These are phyloP conservation scores for Taenioides sp. DNA, from an alignment of 2,797 vertebrate genomes.

Conservation along the genomic window DNA sequence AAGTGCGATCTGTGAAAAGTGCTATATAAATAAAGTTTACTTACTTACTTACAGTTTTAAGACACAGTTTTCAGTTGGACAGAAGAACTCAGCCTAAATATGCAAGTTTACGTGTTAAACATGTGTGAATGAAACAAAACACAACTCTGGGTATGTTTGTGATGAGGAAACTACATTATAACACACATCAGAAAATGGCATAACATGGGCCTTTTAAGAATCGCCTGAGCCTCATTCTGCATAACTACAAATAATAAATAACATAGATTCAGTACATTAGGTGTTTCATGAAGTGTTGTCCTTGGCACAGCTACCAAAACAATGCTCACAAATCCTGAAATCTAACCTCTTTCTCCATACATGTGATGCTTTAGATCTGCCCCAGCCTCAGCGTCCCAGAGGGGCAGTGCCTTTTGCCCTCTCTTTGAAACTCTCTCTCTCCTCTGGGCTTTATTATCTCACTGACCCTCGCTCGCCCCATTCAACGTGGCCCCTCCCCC, in stretches of 20 bases:
- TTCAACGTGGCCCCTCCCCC: constrained; percentile 23
- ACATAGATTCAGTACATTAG: not conserved
- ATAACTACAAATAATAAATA: not conserved
- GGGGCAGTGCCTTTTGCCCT: constrained; percentile 9
- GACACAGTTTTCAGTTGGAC: no score
- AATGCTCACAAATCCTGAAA: not conserved
- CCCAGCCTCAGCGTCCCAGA: not conserved
- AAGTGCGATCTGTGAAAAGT: no score
- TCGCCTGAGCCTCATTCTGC: no score
- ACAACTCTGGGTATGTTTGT: no score
- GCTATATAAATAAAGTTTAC: no score
- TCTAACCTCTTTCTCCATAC: not conserved
- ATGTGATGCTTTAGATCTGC: not conserved
- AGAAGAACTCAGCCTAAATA: no score
- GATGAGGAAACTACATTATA: no score
- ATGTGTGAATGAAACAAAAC: no score
- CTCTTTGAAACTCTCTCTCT: constrained; percentile 26
- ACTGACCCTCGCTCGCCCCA: constrained; percentile 38
- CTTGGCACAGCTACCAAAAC: not conserved
- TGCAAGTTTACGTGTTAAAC: no score
- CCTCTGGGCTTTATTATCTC: constrained; percentile 35
- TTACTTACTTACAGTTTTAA: no score
- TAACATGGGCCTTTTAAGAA: no score
- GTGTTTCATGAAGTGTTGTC: not conserved
- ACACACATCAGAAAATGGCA: no score